These are phyloP conservation scores for Pantherophis guttatus DNA, from an alignment of 2,113 vertebrate genomes.

Conservation along the genomic window DNA sequence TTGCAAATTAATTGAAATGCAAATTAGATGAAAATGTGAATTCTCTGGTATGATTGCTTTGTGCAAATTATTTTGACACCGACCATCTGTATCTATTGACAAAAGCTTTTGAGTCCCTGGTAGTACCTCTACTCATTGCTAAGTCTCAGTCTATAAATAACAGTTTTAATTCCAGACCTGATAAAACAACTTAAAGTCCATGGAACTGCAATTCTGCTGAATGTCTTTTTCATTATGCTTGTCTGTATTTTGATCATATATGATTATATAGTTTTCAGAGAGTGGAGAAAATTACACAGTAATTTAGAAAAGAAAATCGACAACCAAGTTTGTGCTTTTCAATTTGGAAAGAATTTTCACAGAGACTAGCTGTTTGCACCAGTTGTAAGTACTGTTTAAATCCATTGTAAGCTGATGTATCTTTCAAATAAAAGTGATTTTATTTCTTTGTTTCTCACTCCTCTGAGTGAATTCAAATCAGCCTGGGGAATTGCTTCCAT, in stretches of 20 bases:
- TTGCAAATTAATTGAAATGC: not conserved
- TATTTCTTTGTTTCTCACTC: slow-evolving; percentile 44
- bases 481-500: slow-evolving; percentile 37
- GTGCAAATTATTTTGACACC: slow-evolving; percentile 4
- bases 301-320: slow-evolving; percentile 62
- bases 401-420: slow-evolving; percentile 37
- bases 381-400: slow-evolving; percentile 59
- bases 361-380: slow-evolving; percentile 57
- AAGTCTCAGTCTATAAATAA: slow-evolving; percentile 26
- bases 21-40: not conserved
- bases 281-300: slow-evolving; percentile 61
- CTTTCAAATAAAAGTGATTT: slow-evolving; percentile 58
- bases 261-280: slow-evolving; percentile 60
- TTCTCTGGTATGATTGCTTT: not conserved
- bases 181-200: slow-evolving; percentile 9
- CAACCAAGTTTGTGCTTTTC: slow-evolving; percentile 52
- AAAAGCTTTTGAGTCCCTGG: not conserved
- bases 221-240: slow-evolving; percentile 59
- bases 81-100: not conserved
- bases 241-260: slow-evolving; percentile 56
- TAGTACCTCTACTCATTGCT: not conserved
- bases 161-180: slow-evolving; percentile 46
- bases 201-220: slow-evolving; percentile 39
- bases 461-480: slow-evolving; percentile 50
- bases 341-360: slow-evolving; percentile 60